Conservation (phyloP, 2,888 invertebrate genomes). For the Andrena trimmerana region DNA sequence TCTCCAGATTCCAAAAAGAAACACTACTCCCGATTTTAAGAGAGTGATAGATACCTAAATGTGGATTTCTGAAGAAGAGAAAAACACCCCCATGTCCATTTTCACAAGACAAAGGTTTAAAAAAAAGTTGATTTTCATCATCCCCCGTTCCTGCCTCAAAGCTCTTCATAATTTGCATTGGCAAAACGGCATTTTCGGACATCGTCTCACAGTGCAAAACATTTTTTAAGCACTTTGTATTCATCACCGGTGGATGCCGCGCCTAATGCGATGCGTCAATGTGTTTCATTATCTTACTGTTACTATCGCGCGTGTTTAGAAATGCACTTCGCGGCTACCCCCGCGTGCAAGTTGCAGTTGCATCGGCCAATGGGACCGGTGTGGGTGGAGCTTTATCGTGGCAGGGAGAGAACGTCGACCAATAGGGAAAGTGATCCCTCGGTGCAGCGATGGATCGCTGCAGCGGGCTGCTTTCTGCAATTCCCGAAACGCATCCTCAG, state of each 20-base stretch:
- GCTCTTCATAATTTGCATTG: no score
- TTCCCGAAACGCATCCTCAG: constrained; percentile 40
- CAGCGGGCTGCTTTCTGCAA: constrained; percentile 25
- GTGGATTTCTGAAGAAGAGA: no score
- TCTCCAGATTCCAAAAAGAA: no score
- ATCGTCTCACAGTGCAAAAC: background rate
- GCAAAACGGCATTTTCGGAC: no score
- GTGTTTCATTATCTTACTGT: background rate
- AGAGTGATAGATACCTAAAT: no score
- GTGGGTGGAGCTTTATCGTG: constrained; percentile 47
- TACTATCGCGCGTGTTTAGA: constrained; percentile 23
- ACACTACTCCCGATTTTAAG: no score
- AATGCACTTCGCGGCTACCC: constrained; percentile 30
- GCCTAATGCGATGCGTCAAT: background rate
- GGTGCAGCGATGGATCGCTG: constrained; percentile 43
- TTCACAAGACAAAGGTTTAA: no score
- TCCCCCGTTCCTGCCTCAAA: no score
- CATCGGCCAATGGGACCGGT: constrained; percentile 49
- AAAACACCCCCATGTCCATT: no score
- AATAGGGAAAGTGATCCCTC: constrained; percentile 20
- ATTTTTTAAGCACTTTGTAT: background rate
- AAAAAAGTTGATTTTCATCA: no score
- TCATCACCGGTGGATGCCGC: background rate
- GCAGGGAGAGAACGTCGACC: constrained; percentile 42
- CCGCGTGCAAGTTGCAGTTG: constrained; percentile 9